These are phyloP conservation scores for Neostethus bicornis DNA, from an alignment of 2,797 vertebrate genomes.

Conservation along the genomic window DNA sequence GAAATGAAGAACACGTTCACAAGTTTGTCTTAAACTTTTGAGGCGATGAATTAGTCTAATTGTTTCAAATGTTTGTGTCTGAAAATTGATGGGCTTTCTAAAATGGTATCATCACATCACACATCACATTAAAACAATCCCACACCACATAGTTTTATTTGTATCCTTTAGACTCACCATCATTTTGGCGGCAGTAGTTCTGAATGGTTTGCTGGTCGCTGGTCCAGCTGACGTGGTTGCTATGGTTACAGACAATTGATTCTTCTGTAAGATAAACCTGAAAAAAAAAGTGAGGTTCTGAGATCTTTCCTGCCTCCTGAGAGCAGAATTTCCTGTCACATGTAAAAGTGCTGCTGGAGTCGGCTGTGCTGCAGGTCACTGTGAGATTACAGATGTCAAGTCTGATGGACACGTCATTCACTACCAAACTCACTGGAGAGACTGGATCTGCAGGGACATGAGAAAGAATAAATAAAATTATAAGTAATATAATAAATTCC, in stretches of 20 bases:
- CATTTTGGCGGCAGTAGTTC: too few species aligned
- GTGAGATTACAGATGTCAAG: conserved; percentile 10
- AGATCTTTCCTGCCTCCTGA: not conserved
- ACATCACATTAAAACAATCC: too few species aligned
- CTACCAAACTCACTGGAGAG: not conserved
- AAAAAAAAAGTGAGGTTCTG: not conserved
- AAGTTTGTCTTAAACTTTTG: too few species aligned
- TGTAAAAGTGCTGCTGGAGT: not conserved
- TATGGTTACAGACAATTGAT: conserved; percentile 57
- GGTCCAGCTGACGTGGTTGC: conserved; percentile 57
- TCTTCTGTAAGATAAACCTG: not conserved
- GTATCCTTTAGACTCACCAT: too few species aligned
- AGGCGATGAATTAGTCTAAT: too few species aligned
- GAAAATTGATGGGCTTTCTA: too few species aligned
- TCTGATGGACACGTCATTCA: not conserved
- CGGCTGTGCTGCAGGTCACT: conserved; percentile 25
- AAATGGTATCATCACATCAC: too few species aligned
- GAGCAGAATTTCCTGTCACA: conserved; percentile 25
- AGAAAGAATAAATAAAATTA: not conserved
- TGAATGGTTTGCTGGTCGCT: too few species aligned
- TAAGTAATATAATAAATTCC: not conserved
- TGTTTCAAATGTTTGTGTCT: too few species aligned
- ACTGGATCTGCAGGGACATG: conserved; percentile 32
- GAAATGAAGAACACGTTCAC: too few species aligned
- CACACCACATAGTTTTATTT: too few species aligned